Evolutionary conservation across 2,113 vertebrate genomes (phyloP).

Genomic region (Heterocephalus glaber): DNA sequence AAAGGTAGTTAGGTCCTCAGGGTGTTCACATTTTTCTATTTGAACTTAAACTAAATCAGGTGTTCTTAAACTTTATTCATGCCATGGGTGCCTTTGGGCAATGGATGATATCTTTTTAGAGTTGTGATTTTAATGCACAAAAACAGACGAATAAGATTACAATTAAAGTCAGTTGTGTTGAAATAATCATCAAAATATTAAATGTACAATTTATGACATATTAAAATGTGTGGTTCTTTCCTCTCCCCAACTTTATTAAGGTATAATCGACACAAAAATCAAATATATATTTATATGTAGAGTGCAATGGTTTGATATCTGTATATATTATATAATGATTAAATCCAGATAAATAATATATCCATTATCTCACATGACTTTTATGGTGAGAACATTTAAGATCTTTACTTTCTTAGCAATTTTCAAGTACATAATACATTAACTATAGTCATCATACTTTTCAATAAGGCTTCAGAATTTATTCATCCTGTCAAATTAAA

Average conservation of each 20-base stretch:
- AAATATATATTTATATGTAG: not conserved
- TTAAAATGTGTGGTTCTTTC: not conserved
- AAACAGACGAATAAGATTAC: constrained; percentile 29
- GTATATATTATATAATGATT: not conserved
- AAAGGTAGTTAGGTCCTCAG: not conserved
- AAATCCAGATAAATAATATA: not conserved
- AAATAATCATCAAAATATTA: constrained; percentile 52
- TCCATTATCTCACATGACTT: not conserved
- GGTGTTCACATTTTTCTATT: not conserved
- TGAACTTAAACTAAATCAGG: constrained; percentile 13
- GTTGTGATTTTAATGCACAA: constrained; percentile 42
- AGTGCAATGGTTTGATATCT: not conserved
- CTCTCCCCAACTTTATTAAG: not conserved
- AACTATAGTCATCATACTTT: not conserved
- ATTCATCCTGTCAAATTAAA: not conserved
- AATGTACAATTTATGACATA: constrained; percentile 24
- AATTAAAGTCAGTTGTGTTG: not conserved
- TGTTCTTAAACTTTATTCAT: not conserved
- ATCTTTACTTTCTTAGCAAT: not conserved
- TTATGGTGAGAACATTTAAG: not conserved
- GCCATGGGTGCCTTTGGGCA: not conserved
- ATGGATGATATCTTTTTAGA: not conserved
- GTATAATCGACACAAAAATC: not conserved
- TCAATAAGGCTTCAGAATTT: not conserved
- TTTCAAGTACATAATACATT: not conserved